Conservation (phyloP, 1,140 invertebrate species). For the Tetragonula clypearis region DNA sequence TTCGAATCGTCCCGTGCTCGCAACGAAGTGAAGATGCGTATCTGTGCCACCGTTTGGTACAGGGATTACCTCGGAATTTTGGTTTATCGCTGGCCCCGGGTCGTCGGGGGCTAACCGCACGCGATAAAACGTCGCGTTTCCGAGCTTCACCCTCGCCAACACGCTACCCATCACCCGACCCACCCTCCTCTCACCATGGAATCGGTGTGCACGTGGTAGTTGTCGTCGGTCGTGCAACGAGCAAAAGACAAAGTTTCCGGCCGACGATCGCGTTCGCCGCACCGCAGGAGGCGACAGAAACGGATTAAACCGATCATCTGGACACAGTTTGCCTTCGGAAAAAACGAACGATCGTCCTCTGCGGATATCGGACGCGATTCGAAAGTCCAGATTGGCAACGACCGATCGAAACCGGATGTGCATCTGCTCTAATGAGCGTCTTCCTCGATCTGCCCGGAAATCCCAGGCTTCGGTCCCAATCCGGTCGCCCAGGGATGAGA, state of each 20-base stretch:
- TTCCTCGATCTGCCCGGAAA: background rate
- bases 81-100: constrained; percentile 43
- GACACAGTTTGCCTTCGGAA: background rate
- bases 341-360: background rate
- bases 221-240: constrained; percentile 1
- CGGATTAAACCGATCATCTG: constrained; percentile 2
- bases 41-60: constrained; percentile 24
- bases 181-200: background rate
- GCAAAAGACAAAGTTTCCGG: background rate
- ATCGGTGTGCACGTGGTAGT: background rate
- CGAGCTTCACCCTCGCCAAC: background rate
- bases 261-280: background rate
- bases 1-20: constrained; percentile 5
- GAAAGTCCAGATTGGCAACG: background rate
- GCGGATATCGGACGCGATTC: background rate
- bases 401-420: background rate
- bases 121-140: constrained; percentile 48
- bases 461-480: background rate
- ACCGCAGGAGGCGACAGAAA: background rate
- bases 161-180: background rate
- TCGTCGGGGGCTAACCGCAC: constrained; percentile 44
- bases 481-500: too few species aligned
- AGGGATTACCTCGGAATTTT: constrained; percentile 51
- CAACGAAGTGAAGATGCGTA: constrained; percentile 28
- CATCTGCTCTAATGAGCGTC: background rate